A percentile compares a stretch with the other conserved stretches of the same genome.
Conservation (phyloP, 1,140 invertebrate species). For the Diprion similis region DNA sequence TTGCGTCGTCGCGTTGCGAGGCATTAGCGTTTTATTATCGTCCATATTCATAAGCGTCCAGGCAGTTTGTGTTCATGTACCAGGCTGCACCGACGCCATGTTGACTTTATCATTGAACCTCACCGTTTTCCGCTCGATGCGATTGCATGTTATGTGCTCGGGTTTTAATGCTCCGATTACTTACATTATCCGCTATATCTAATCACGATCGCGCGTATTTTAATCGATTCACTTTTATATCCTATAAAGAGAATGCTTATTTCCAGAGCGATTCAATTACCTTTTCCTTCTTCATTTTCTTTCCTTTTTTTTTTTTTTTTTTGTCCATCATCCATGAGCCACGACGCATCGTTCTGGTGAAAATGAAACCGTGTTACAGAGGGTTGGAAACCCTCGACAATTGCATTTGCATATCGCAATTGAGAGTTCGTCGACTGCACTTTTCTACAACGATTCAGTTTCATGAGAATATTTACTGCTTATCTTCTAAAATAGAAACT, state of each 20-base stretch:
- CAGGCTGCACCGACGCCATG: background rate
- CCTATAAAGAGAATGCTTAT: background rate
- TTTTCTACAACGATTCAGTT: too few species aligned
- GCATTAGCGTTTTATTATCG: too few species aligned
- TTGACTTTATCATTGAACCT: background rate
- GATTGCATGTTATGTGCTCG: background rate
- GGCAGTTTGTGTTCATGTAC: background rate
- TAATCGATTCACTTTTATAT: slow-evolving; percentile 3
- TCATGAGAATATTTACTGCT: too few species aligned
- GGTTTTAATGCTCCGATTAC: background rate
- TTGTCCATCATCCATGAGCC: too few species aligned
- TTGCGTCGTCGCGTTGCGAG: too few species aligned
- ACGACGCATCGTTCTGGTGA: background rate
- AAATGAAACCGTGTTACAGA: background rate
- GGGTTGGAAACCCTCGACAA: too few species aligned
- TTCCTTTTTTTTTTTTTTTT: too few species aligned
- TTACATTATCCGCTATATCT: background rate
- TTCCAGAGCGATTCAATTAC: background rate
- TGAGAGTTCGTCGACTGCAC: too few species aligned
- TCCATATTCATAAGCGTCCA: too few species aligned
- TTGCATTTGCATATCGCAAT: too few species aligned
- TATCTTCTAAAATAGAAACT: too few species aligned
- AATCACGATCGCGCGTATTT: background rate
- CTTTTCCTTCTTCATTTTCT: background rate
- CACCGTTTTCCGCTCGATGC: background rate